Conservation (phyloP, 2,113 vertebrate species). For the human region DNA sequence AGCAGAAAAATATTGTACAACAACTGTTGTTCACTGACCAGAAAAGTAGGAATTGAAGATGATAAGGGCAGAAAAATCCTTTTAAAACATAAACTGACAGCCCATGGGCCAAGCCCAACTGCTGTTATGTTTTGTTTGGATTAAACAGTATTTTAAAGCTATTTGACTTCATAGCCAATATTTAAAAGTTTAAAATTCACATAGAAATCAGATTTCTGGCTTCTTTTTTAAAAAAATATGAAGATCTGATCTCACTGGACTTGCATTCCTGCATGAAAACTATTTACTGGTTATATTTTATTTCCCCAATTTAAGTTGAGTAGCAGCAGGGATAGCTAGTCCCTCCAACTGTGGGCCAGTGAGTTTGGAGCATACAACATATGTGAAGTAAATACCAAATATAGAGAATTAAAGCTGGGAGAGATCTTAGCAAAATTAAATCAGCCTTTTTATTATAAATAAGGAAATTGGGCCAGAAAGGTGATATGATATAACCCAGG, state of each 20-base stretch:
- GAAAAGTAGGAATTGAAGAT: conserved; percentile 29
- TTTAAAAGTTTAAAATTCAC: conserved; percentile 43
- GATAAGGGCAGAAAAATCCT: not conserved
- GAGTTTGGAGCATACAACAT: not conserved
- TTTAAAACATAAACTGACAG: conserved; percentile 27
- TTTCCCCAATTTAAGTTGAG: not conserved
- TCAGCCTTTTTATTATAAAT: not conserved
- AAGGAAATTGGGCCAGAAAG: not conserved
- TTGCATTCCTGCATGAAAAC: not conserved
- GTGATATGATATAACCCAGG: not conserved
- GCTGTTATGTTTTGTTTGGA: conserved; percentile 41
- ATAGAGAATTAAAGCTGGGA: not conserved
- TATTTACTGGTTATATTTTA: not conserved
- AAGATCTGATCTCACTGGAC: not conserved
- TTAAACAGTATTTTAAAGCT: conserved; percentile 22
- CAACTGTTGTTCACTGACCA: not conserved
- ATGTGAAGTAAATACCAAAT: not conserved
- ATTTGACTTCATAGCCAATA: conserved; percentile 39
- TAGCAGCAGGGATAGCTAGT: not conserved
- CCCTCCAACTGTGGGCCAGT: not conserved
- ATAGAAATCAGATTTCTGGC: conserved; percentile 27
- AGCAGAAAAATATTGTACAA: not conserved
- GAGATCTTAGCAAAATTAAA: not conserved
- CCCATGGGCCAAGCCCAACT: not conserved
- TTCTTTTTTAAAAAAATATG: conserved; percentile 9